Base-by-base conservation (phyloP, 2,797 vertebrate species). In the Tiaroga cobitis region DNA sequence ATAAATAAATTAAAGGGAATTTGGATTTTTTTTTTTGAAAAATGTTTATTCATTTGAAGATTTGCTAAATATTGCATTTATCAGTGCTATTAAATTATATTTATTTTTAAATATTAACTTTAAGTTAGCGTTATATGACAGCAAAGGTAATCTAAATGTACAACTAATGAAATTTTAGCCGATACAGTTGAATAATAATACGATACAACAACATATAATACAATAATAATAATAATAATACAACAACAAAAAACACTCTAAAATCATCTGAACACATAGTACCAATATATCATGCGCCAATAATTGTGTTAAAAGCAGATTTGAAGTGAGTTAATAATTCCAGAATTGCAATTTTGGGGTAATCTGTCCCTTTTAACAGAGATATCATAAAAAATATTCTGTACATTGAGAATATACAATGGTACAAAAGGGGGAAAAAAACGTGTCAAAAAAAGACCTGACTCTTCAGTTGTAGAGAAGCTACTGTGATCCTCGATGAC, bases 361-460 rank as follows among this genome's bases (percentile, higher is more conserved):
- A 43, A 74, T 49, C 21, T 43, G 6, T 7, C 39, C 18, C 21
- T 59, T 26, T 63, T 13, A 43, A 46, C 43, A 46, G 13, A 46
- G 11, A 15, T 46, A 46, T 46, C 43, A 15, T 51, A 51, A 51
- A 16, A 2, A 6, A 15, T 80, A n/a, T n/a, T 59, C 56, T 59
- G 56, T 67, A 51, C 7, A 80, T 24, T 49, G 21, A 68, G 10
- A 68, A 77, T 67, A 65, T 49, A 32, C 6, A 46, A 18, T 80
- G 39, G 21, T 21, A 61, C 11, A 63, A 41, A 65, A 29, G 16
- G 41, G 24, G 26, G 39, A 9, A 34, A 34, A 51, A 61, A 88
- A 90, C 80, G 88, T 90, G 91, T 54, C 34, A 81, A 83, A 91
- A 92, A 91, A 94, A 93, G 91, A 87, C 87, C 91, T 94, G 90